Evolutionary conservation across 2,888 invertebrate species (phyloP).

Genomic region (Apodemia mormo): DNA sequence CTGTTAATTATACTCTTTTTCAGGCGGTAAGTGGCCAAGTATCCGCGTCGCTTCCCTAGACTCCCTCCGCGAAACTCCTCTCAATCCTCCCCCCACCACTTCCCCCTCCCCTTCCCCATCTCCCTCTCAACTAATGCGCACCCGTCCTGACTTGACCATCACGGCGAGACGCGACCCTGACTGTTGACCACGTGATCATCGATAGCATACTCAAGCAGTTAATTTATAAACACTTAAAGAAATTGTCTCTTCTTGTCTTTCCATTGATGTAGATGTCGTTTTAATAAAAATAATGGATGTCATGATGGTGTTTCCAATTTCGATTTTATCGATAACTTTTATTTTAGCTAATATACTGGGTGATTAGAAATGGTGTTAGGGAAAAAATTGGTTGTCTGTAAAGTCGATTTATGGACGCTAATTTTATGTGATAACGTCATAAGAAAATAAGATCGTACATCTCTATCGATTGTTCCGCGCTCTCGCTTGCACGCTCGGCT

Average conservation of each 20-base stretch:
- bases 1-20: not conserved
- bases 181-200: conserved; percentile 43
- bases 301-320: too few species aligned
- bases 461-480: too few species aligned
- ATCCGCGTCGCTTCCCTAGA: conserved; percentile 72
- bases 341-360: too few species aligned
- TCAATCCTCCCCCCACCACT: conserved; percentile 61
- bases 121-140: conserved; percentile 65
- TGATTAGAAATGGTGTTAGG: too few species aligned
- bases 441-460: too few species aligned
- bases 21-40: conserved; percentile 65
- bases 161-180: conserved; percentile 50
- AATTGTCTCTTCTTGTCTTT: not conserved
- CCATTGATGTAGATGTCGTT: too few species aligned
- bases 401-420: too few species aligned
- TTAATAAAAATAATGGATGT: too few species aligned
- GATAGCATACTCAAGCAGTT: not conserved
- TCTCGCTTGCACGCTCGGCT: too few species aligned
- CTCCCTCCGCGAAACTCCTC: conserved; percentile 48
- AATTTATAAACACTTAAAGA: not conserved
- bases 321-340: too few species aligned
- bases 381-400: too few species aligned
- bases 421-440: too few species aligned
- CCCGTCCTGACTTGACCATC: conserved; percentile 71
- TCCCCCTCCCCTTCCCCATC: conserved; percentile 57